A percentile compares a stretch with the other conserved stretches of the same genome.
Conservation (phyloP, 2,797 vertebrate species). For the Syndactyla subalaris region DNA sequence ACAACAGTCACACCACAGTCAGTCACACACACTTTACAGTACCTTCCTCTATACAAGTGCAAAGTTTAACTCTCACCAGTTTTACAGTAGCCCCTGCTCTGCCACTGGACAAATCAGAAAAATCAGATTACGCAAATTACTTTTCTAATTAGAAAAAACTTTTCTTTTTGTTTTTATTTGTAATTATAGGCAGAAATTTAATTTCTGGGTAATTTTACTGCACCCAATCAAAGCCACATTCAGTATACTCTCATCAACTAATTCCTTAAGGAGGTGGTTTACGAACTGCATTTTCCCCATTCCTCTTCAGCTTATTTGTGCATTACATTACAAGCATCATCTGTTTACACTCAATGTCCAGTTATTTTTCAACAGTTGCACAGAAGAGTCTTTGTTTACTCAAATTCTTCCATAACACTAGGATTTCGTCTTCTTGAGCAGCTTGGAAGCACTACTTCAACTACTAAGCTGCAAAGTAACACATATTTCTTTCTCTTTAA, state of each 20-base stretch:
- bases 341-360: slow-evolving; percentile 35
- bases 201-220: background rate
- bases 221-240: background rate
- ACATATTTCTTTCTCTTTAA: background rate
- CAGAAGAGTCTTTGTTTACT: slow-evolving; percentile 56
- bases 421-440: slow-evolving; percentile 43
- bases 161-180: background rate
- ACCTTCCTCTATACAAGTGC: background rate
- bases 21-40: rapidly evolving
- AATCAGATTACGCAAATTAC: background rate
- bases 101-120: background rate
- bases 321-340: slow-evolving; percentile 4
- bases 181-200: background rate
- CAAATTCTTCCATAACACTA: slow-evolving; percentile 21
- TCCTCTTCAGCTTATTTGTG: slow-evolving; percentile 44
- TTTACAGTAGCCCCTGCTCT: background rate
- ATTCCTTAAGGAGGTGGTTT: slow-evolving; percentile 1
- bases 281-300: background rate
- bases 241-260: background rate
- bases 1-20: background rate
- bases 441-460: slow-evolving; percentile 37
- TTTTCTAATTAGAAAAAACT: background rate
- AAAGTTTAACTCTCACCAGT: background rate
- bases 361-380: slow-evolving; percentile 44
- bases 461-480: slow-evolving; percentile 40